Base-by-base conservation (phyloP, 2,113 vertebrate genomes). In the Platysternon megacephalum region DNA sequence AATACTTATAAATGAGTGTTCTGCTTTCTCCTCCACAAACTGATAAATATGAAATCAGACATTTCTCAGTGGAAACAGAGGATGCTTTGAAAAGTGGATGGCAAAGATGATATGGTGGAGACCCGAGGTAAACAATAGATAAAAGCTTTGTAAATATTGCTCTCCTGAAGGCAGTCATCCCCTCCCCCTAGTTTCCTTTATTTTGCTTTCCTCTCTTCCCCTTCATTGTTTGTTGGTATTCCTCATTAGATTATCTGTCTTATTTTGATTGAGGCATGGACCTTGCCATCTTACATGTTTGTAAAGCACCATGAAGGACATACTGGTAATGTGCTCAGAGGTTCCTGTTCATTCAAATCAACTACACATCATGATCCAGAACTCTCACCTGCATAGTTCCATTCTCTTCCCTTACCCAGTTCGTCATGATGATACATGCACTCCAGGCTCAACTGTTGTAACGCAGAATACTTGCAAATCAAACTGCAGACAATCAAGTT, bases 1-100 rank as follows among this genome's bases (percentile, higher is more conserved):
- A 85, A 88, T 46, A 85, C 79, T 93, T 91, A 88, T 49, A 87
- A 93, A 88, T 93, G 2, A 82, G 11, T 42, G 11, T 84, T 84
- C 58, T 35, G 9, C 46, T 87, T 19, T 93, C 39, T 89, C 29
- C 44, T 79, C 83, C 61, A 39, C 17, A 58, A 0, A 1, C 16
- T 46, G 84, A 85, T 22, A 94, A 88, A 89, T 35, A 53, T 4
- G 72, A 94, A 49, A 87, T 82, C 10, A 55, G 42, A 84, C 11
- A 79, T 61, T 92, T 88, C 65, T 83, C 85, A 87, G 3, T 56
- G 42, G 32, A 91, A 91, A 29, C 51, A 56, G 28, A 35, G 44
- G 32, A 85, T 68, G 68, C 46, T 79, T 82, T 90, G 76, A 58
- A 42, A 82, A 17, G 2, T 82, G 14, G 16, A 46, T 94, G 61